Evolutionary conservation across 2,888 invertebrate genomes (phyloP).

Genomic region (Acleris cristana): DNA sequence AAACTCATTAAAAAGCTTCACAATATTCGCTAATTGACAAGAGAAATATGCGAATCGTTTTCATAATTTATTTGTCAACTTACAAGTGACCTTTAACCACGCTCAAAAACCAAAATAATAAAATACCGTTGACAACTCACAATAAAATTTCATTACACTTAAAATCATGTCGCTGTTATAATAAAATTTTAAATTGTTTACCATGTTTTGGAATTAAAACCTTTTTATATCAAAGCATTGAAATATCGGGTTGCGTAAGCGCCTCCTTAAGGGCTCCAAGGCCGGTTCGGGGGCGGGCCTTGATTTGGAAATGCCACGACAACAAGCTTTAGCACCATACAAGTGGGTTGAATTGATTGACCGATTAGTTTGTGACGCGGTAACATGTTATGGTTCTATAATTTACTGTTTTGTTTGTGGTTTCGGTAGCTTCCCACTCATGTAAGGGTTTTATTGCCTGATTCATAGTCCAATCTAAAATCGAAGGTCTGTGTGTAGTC

Average conservation of each 20-base stretch:
- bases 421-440: neutral
- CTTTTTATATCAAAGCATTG: no score
- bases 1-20: conserved; percentile 11
- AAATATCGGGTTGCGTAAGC: conserved; percentile 17
- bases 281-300: conserved; percentile 18
- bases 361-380: neutral
- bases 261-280: conserved; percentile 25
- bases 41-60: conserved; percentile 17
- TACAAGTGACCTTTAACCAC: neutral
- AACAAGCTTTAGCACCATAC: conserved; percentile 12
- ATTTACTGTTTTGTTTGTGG: neutral
- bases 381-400: neutral
- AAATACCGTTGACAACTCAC: no score
- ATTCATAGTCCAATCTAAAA: no score
- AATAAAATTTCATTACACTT: no score
- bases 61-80: conserved; percentile 16
- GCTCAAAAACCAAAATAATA: no score
- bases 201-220: no score
- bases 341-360: conserved; percentile 8
- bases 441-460: no score
- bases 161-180: no score
- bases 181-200: no score
- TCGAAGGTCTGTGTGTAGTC: no score
- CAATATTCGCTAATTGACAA: conserved; percentile 15
- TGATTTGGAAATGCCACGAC: conserved; percentile 28